These are phyloP conservation scores for Trachelus iudaicus DNA, from an alignment of 2,888 invertebrate genomes.

Conservation along the genomic window DNA sequence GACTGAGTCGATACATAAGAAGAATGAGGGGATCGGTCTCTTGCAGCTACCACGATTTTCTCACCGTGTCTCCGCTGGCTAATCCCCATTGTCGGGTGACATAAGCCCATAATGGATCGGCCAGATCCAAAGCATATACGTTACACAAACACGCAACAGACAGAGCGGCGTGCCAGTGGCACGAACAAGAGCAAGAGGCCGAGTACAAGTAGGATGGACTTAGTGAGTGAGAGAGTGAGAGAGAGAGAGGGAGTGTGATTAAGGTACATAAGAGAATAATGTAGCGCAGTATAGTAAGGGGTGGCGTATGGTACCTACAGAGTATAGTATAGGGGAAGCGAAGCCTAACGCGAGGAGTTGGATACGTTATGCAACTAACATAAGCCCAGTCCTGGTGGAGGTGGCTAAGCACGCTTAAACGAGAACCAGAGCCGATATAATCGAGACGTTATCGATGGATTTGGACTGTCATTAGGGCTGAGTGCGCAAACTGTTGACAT, in stretches of 20 bases:
- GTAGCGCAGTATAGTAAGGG: background rate
- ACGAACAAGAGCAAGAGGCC: background rate
- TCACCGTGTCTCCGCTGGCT: constrained; percentile 43
- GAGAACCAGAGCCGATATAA: constrained; percentile 38
- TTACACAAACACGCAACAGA: constrained; percentile 29
- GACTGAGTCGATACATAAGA: background rate
- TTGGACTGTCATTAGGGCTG: constrained; percentile 42
- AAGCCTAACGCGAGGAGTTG: constrained; percentile 19
- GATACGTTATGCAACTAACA: constrained; percentile 39
- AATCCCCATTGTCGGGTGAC: constrained; percentile 59
- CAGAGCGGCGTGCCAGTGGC: constrained; percentile 8
- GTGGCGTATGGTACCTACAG: background rate
- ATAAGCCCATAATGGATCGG: constrained; percentile 62
- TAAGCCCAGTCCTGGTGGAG: constrained; percentile 16
- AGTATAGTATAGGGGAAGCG: constrained; percentile 31
- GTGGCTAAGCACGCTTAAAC: constrained; percentile 41
- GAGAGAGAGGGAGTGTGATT: background rate
- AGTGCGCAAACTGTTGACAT: constrained; percentile 30
- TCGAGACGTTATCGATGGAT: constrained; percentile 51
- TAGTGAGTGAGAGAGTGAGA: background rate
- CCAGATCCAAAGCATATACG: constrained; percentile 46
- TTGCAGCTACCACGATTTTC: constrained; percentile 32
- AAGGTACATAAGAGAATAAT: background rate
- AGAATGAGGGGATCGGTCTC: background rate
- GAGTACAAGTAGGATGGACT: background rate